Conservation (phyloP, 2,888 invertebrate genomes). For the Monoplex corrugatus region DNA sequence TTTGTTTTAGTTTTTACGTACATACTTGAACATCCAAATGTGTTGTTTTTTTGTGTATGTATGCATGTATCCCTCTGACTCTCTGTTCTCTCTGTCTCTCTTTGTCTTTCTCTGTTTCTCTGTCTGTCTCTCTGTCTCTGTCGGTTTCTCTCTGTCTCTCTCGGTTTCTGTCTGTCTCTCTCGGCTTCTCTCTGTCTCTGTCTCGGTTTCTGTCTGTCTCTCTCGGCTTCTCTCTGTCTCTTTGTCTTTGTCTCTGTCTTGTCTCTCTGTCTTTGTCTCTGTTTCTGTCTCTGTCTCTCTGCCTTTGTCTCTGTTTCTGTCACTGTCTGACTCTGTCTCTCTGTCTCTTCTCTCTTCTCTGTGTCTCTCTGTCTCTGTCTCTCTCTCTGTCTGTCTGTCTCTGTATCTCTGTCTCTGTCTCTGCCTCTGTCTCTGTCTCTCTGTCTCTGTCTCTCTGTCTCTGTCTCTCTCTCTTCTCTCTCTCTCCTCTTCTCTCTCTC, state of each 20-base stretch:
- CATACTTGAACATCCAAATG: too few relatives aligned
- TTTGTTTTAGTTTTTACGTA: too few relatives aligned
- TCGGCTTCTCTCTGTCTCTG: too few relatives aligned
- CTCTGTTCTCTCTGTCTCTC: too few relatives aligned
- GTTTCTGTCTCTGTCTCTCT: background rate
- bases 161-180: too few relatives aligned
- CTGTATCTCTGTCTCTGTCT: background rate
- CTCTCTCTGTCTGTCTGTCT: background rate
- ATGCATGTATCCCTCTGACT: background rate
- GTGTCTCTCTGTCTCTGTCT: background rate
- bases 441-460: background rate
- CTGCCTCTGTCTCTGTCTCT: background rate
- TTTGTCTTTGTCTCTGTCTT: too few relatives aligned
- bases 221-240: too few relatives aligned
- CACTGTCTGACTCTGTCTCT: background rate
- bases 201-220: too few relatives aligned
- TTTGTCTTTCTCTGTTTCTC: background rate
- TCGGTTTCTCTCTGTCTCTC: too few relatives aligned
- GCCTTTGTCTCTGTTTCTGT: background rate
- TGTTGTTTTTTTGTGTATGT: background rate
- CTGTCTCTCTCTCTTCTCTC: background rate
- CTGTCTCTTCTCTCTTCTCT: background rate
- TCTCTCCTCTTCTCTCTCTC: background rate
- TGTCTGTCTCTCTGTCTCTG: background rate
- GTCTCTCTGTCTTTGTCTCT: too few relatives aligned